A percentile compares a stretch with the other conserved stretches of the same genome.
These are phyloP conservation scores for Cottoperca gobio DNA, from an alignment of 2,797 vertebrate genomes.

Conservation along the genomic window DNA sequence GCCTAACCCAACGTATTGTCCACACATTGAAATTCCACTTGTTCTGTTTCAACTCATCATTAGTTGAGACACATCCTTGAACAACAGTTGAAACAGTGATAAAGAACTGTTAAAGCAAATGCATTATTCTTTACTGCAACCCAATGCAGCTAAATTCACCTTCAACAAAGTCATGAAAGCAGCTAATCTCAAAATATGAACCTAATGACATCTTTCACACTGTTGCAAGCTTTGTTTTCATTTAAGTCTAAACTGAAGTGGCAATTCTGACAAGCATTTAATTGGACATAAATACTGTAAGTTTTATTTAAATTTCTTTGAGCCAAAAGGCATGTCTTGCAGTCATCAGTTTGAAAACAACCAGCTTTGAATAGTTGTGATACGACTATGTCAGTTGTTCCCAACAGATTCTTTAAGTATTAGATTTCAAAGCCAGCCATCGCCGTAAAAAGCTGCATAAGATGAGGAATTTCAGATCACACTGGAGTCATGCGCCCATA, in stretches of 20 bases:
- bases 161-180: not conserved
- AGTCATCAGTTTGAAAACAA: slow-evolving; percentile 23
- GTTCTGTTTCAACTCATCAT: not conserved
- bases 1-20: not conserved
- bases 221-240: slow-evolving; percentile 18
- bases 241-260: not conserved
- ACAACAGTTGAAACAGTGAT: not conserved
- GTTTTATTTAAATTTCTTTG: slow-evolving; percentile 11
- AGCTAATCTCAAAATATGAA: slow-evolving; percentile 6
- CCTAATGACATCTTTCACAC: slow-evolving; percentile 10
- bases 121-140: not conserved
- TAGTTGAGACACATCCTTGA: not conserved
- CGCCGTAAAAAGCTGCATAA: slow-evolving; percentile 6
- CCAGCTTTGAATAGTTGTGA: slow-evolving; percentile 15
- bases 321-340: not conserved
- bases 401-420: slow-evolving; percentile 24
- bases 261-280: not conserved
- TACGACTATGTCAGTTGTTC: slow-evolving; percentile 17
- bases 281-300: slow-evolving; percentile 1
- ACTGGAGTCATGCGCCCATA: slow-evolving; percentile 8
- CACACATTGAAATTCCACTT: not conserved
- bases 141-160: not conserved
- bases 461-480: slow-evolving; percentile 30
- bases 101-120: not conserved
- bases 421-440: slow-evolving; percentile 40